Evolutionary conservation across 2,797 vertebrate genomes (phyloP).

Genomic region (Danio kyathit): DNA sequence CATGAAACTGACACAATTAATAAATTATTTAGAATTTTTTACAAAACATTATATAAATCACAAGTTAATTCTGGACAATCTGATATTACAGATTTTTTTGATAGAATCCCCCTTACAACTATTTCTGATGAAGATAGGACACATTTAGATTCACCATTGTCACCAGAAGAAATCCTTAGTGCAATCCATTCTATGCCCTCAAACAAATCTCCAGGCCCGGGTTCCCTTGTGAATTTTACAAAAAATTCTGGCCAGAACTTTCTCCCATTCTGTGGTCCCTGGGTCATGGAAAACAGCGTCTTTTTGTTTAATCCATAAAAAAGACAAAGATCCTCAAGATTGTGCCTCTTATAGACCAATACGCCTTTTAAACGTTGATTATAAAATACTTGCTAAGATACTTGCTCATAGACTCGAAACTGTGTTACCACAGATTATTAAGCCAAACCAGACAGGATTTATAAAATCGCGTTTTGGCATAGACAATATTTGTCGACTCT

Average conservation of each 20-base stretch:
- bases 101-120: not conserved
- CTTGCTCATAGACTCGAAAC: no score
- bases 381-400: no score
- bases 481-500: no score
- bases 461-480: no score
- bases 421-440: no score
- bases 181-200: not conserved
- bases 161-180: not conserved
- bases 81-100: not conserved
- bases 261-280: no score
- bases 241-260: no score
- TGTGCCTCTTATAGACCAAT: not conserved
- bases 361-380: not conserved
- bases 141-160: not conserved
- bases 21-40: not conserved
- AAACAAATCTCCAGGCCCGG: no score
- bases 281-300: not conserved
- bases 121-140: not conserved
- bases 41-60: no score
- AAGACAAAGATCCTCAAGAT: not conserved
- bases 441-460: no score
- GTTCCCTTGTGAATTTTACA: no score
- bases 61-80: not conserved
- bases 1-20: not conserved
- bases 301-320: not conserved